These are phyloP conservation scores for Thalassarche chlororhynchos DNA, from an alignment of 2,113 vertebrate species.

Conservation along the genomic window DNA sequence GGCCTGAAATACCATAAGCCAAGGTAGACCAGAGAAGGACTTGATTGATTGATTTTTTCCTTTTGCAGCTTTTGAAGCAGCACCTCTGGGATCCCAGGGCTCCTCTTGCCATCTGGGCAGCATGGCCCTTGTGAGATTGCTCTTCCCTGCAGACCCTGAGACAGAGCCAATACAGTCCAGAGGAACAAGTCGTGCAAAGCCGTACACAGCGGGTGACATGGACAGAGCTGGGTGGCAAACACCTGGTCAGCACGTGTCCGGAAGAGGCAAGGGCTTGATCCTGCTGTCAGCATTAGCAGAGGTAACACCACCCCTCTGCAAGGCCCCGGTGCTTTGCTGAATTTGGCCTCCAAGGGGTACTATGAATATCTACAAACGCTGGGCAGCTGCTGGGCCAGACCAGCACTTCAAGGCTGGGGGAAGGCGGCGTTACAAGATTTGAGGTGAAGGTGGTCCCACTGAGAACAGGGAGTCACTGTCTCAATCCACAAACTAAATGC, in stretches of 20 bases:
- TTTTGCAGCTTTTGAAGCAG: not conserved
- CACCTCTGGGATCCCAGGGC: not conserved
- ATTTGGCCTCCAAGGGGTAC: not conserved
- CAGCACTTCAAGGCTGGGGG: not conserved
- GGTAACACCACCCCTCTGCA: not conserved
- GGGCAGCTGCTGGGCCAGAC: not conserved
- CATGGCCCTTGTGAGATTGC: rapidly evolving
- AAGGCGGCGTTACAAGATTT: rapidly evolving
- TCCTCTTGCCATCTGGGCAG: not conserved
- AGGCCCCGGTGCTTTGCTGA: no score
- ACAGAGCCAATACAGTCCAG: no score
- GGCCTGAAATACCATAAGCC: not conserved
- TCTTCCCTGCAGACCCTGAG: not conserved
- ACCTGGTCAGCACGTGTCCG: not conserved
- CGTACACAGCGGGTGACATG: not conserved
- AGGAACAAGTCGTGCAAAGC: not conserved
- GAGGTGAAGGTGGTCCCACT: not conserved
- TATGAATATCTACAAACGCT: not conserved
- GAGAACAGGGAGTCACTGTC: not conserved
- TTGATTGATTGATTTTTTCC: not conserved
- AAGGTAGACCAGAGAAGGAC: not conserved
- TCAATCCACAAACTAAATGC: not conserved
- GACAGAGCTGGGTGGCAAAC: not conserved
- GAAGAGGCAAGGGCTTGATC: not conserved
- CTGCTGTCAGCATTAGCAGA: not conserved